Evolutionary conservation across 2,888 invertebrate species (phyloP).

Genomic region (Lottia scabra): DNA sequence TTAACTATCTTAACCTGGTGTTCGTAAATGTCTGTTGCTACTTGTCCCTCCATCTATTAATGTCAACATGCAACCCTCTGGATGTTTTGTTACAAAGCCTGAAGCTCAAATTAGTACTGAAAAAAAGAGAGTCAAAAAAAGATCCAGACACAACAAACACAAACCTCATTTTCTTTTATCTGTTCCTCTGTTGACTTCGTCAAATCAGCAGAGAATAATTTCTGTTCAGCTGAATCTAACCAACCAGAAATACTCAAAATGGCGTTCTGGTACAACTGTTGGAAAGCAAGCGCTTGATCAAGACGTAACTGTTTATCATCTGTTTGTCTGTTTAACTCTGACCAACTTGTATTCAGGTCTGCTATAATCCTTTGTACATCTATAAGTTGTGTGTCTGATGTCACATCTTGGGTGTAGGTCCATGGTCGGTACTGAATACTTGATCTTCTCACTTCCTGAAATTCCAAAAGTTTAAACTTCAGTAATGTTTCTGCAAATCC

Average conservation of each 20-base stretch:
- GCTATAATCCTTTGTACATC: slow-evolving; percentile 46
- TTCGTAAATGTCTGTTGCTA: too few relatives aligned
- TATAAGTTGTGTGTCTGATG: slow-evolving; percentile 35
- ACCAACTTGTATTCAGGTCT: slow-evolving; percentile 53
- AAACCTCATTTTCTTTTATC: slow-evolving; percentile 61
- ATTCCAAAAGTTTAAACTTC: too few relatives aligned
- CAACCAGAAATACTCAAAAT: slow-evolving; percentile 57
- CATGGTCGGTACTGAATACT: background rate
- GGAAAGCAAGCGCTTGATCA: slow-evolving; percentile 54
- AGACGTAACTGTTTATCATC: slow-evolving; percentile 51
- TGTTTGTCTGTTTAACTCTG: slow-evolving; percentile 48
- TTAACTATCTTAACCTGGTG: too few relatives aligned
- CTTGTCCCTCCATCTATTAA: too few relatives aligned
- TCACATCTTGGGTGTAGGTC: slow-evolving; percentile 5
- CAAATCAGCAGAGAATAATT: slow-evolving; percentile 46
- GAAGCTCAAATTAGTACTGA: too few relatives aligned
- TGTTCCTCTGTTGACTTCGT: slow-evolving; percentile 50
- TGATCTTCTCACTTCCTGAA: background rate
- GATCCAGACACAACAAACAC: too few relatives aligned
- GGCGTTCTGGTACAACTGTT: slow-evolving; percentile 61
- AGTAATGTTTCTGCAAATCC: too few relatives aligned
- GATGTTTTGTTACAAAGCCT: too few relatives aligned
- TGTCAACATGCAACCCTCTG: too few relatives aligned
- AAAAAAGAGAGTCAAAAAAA: too few relatives aligned
- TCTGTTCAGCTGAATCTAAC: slow-evolving; percentile 61